Percentiles rank a stretch among this genome's conserved stretches.
Conservation (phyloP, 92 coral and sea anemone species). For the Palythoa heliodiscus region DNA sequence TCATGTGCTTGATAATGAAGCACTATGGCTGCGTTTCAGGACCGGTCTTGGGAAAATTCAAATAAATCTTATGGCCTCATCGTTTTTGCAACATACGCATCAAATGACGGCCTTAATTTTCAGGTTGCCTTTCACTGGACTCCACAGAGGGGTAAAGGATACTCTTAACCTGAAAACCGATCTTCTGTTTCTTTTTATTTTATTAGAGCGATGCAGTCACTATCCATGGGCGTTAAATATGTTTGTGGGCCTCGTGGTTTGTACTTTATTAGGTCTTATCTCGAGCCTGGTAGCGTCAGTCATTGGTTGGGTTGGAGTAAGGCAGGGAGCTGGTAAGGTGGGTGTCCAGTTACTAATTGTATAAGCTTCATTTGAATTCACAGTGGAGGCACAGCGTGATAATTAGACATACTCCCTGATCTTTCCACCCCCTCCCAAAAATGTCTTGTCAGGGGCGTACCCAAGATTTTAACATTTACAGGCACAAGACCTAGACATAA, state of each 20-base stretch:
- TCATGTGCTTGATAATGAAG: too few species aligned
- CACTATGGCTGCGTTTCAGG: too few species aligned
- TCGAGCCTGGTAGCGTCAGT: not conserved
- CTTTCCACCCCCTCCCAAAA: not conserved
- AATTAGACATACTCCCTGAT: not conserved
- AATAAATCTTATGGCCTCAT: too few species aligned
- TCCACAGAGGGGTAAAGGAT: too few species aligned
- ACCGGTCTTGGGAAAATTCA: too few species aligned
- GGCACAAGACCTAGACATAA: too few species aligned
- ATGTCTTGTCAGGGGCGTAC: too few species aligned
- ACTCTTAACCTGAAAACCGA: too few species aligned
- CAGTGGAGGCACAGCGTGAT: not conserved
- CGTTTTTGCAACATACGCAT: too few species aligned
- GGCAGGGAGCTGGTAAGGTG: conserved; percentile 31
- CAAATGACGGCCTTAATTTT: too few species aligned
- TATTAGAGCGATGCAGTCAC: conserved; percentile 38
- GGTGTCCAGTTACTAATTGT: not conserved
- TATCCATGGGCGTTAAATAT: conserved; percentile 30
- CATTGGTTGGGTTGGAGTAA: conserved; percentile 11
- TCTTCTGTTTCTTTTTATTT: not conserved
- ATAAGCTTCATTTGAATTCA: not conserved
- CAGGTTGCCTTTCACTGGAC: too few species aligned
- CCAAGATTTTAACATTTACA: too few species aligned
- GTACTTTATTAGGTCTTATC: conserved; percentile 1
- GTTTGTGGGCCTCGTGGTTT: conserved; percentile 18